Conservation (phyloP, 2,888 invertebrate genomes). For the Acanthoscelides obtectus region DNA sequence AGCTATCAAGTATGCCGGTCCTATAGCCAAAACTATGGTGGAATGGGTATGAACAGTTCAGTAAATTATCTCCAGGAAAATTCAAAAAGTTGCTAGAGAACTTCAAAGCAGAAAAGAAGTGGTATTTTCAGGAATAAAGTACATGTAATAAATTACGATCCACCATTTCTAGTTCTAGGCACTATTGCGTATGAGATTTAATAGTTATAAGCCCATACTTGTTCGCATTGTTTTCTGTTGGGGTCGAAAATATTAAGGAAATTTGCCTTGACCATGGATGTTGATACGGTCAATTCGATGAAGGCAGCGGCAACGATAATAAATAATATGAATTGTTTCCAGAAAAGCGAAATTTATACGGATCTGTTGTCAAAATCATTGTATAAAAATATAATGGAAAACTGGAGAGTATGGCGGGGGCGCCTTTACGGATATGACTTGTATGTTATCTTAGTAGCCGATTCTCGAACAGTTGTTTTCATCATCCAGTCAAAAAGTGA, state of each 20-base stretch:
- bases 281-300: too few species aligned
- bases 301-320: background rate
- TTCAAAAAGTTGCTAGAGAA: background rate
- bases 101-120: background rate
- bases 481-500: constrained; percentile 47
- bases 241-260: too few species aligned
- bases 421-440: constrained; percentile 36
- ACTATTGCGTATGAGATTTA: too few species aligned
- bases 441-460: constrained; percentile 51
- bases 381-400: constrained; percentile 44
- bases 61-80: background rate
- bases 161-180: too few species aligned
- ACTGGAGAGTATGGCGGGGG: constrained; percentile 47
- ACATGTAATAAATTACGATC: too few species aligned
- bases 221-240: too few species aligned
- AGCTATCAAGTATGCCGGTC: constrained; percentile 47
- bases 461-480: constrained; percentile 51
- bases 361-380: constrained; percentile 46
- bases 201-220: too few species aligned
- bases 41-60: constrained; percentile 44
- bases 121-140: too few species aligned
- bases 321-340: constrained; percentile 13
- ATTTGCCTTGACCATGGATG: too few species aligned
- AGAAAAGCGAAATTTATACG: constrained; percentile 50
- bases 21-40: constrained; percentile 36